A percentile compares a stretch with the other conserved stretches of the same genome.
phyloP scores from a whole-genome alignment of 2,888 invertebrate species.

The Apodemia duryi region DNA sequence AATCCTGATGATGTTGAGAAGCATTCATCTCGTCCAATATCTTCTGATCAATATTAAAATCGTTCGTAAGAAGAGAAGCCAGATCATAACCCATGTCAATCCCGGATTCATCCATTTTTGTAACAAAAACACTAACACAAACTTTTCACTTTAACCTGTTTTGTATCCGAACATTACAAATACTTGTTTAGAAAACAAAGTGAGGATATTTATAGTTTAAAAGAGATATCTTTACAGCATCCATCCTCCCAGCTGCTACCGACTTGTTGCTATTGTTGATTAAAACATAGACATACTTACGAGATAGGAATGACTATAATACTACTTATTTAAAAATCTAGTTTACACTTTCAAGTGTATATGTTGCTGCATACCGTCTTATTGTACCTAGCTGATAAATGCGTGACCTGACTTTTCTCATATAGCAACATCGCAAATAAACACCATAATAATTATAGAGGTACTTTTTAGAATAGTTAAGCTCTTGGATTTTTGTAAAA shows the following conservation, averaged over 20 bases:
- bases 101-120: conserved; percentile 81
- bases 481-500: background rate
- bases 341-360: conserved; percentile 6
- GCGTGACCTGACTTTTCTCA: background rate
- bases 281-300: conserved; percentile 47
- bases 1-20: conserved; percentile 76
- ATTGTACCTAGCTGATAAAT: background rate
- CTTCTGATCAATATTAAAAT: conserved; percentile 73
- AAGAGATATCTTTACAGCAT: conserved; percentile 56
- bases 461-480: background rate
- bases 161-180: conserved; percentile 42
- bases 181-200: conserved; percentile 53
- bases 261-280: conserved; percentile 70
- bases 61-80: conserved; percentile 77
- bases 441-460: background rate
- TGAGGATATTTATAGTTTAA: conserved; percentile 48
- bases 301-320: conserved; percentile 54
- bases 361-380: background rate
- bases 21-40: conserved; percentile 77
- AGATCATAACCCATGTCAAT: conserved; percentile 83
- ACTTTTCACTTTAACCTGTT: conserved; percentile 51
- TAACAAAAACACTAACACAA: conserved; percentile 55
- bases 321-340: conserved; percentile 39
- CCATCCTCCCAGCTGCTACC: conserved; percentile 70
- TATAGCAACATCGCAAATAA: background rate